Conservation (phyloP, 2,888 invertebrate genomes). For the Andrena dorsata region DNA sequence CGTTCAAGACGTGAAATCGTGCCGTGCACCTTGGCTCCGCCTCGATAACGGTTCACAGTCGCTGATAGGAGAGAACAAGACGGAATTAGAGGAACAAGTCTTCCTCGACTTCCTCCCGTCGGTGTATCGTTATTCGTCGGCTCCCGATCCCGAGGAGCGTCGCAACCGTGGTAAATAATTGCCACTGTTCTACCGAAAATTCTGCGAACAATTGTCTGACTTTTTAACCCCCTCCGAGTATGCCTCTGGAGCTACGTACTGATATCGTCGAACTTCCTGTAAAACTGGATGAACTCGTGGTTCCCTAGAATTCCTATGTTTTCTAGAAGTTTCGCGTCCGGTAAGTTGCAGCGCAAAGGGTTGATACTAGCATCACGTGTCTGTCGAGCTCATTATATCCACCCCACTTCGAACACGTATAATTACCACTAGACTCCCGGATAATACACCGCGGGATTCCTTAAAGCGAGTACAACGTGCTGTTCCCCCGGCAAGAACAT, state of each 20-base stretch:
- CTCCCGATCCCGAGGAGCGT: background rate
- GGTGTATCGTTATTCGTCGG: background rate
- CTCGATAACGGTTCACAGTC: constrained; percentile 54
- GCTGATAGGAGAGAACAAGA: constrained; percentile 12
- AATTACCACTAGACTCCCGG: no score
- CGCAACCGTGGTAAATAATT: background rate
- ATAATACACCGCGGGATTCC: background rate
- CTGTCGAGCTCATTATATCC: background rate
- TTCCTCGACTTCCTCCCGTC: background rate
- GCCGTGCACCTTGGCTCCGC: constrained; percentile 49
- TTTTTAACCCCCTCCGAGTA: no score
- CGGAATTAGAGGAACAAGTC: constrained; percentile 31
- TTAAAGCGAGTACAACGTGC: background rate
- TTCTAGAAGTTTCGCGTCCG: no score
- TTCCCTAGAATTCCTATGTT: no score
- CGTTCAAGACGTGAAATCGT: constrained; percentile 73
- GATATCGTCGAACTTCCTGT: no score
- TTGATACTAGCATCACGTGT: background rate
- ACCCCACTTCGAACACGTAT: no score
- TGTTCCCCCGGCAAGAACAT: no score
- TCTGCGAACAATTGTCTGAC: no score
- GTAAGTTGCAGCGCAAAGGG: no score
- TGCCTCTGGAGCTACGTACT: no score
- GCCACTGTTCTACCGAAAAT: no score
- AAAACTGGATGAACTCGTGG: no score